Percentiles rank a stretch among this genome's conserved stretches.
Conservation (phyloP, 2,888 invertebrate species). For the Yponomeuta evonymella region DNA sequence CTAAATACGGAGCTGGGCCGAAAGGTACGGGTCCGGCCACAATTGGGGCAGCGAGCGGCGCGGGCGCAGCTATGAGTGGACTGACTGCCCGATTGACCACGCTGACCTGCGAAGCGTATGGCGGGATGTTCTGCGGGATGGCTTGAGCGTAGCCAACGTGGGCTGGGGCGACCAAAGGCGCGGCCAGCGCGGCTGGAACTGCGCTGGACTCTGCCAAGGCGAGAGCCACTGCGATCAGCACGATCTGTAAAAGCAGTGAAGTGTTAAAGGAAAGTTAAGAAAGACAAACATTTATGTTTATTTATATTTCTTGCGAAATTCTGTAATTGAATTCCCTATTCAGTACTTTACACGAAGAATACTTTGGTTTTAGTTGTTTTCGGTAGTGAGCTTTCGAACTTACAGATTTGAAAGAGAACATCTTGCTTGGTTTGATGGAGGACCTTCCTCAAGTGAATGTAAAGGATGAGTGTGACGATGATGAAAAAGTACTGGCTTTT, state of each 20-base stretch:
- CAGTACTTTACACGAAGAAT: not conserved
- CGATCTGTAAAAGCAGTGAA: slow-evolving; percentile 47
- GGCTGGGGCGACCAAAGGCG: slow-evolving; percentile 69
- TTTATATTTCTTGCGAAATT: not conserved
- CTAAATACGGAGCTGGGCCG: slow-evolving; percentile 31
- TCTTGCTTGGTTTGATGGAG: slow-evolving; percentile 54
- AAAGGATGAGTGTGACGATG: slow-evolving; percentile 57
- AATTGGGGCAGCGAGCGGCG: slow-evolving; percentile 31
- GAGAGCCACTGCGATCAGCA: slow-evolving; percentile 58
- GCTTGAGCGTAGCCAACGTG: slow-evolving; percentile 75
- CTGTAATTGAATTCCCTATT: not conserved
- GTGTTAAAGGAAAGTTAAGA: no score
- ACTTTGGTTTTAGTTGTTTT: not conserved
- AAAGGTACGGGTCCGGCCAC: slow-evolving; percentile 27
- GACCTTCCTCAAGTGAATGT: slow-evolving; percentile 67
- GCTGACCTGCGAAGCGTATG: slow-evolving; percentile 78
- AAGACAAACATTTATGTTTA: not conserved
- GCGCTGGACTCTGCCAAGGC: slow-evolving; percentile 54
- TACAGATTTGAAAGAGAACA: slow-evolving; percentile 72
- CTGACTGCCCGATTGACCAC: slow-evolving; percentile 66
- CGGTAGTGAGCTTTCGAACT: slow-evolving; percentile 28
- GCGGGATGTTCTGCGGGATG: slow-evolving; percentile 78
- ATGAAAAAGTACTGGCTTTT: slow-evolving; percentile 53
- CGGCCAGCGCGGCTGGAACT: slow-evolving; percentile 43
- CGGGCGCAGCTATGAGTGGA: slow-evolving; percentile 43